Conservation (phyloP, 2,113 vertebrate genomes). For the Nyctereutes procyonoides region DNA sequence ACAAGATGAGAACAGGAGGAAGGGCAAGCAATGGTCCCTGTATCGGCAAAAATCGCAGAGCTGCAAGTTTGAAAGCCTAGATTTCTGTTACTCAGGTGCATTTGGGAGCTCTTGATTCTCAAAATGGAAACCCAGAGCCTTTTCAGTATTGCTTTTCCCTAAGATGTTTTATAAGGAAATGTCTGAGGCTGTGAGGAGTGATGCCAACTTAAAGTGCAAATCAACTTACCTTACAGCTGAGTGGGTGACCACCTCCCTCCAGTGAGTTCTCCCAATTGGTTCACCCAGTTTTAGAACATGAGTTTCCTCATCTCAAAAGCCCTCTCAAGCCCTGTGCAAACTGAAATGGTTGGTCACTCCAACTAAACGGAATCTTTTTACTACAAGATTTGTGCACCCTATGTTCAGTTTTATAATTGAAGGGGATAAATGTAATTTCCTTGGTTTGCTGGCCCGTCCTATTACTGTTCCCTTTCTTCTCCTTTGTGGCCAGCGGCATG, state of each 20-base stretch:
- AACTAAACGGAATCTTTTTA: background rate
- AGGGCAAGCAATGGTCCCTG: background rate
- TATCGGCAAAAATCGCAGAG: background rate
- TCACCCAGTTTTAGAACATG: background rate
- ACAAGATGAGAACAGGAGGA: background rate
- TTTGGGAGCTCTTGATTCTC: conserved; percentile 16
- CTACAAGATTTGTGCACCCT: background rate
- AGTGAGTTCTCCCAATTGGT: background rate
- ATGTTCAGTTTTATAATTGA: background rate
- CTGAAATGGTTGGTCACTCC: background rate
- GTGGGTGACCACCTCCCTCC: background rate
- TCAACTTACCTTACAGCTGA: background rate
- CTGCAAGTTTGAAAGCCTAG: background rate
- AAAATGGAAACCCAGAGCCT: background rate
- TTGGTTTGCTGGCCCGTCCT: background rate
- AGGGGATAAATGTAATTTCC: background rate
- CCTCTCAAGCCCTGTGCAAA: background rate
- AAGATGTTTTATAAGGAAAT: conserved; percentile 34
- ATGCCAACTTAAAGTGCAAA: background rate
- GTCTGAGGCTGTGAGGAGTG: background rate
- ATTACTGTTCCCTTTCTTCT: background rate
- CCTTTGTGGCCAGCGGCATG: background rate
- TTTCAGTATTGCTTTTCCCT: background rate
- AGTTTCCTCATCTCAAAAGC: background rate
- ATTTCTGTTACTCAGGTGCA: background rate